Base-by-base conservation (phyloP, 1,140 invertebrate genomes). In the Babylonia areolata region DNA sequence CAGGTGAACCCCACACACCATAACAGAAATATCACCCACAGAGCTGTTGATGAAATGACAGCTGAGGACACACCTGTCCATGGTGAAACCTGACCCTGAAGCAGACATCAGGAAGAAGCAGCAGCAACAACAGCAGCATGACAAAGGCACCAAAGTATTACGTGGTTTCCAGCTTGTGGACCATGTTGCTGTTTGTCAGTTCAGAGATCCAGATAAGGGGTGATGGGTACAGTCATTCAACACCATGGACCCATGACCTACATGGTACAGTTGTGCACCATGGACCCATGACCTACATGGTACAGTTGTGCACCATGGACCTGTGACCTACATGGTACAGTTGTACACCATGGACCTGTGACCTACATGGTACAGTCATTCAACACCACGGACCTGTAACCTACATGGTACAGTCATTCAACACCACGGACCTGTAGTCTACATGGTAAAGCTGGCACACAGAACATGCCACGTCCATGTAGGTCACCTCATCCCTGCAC, bases 121-220 rank as follows among this genome's bases (percentile, higher is more conserved):
- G 37, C n/a, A 77, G 73, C 73, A 77, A 33, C 33, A 77, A 33
- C 1, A 77, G n/a, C 73, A 77, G 37, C 73, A 35, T 39, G 73
- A 77, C 33, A n/a, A 77, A 12, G 3, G 73, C 37, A 77, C 73
- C 0, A 5, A 77, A 23, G 12, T 9, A 12, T 23, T 77, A 23
- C 73, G 33, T 35, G n/a, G 6, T 11, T 77, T 77, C 15, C 0
- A 35, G 33, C 73, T 33, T 37, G 3, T 0, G 37, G 73, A 77
- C 9, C 33, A n/a, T 77, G 73, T 77, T 12, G 23, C 73, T 37
- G 33, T 77, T n/a, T 9, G 73, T 12, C 73, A 77, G 73, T 77
- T 77, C 15, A 0, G 73, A 23, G 73, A 23, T 12, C 73, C 3
- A 35, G 73, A 77, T 11, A 77, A 77, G 23, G 33, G 73, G 73